Evolutionary conservation across 2,113 vertebrate species (phyloP).

Genomic region (Chlamydotis undulata): DNA sequence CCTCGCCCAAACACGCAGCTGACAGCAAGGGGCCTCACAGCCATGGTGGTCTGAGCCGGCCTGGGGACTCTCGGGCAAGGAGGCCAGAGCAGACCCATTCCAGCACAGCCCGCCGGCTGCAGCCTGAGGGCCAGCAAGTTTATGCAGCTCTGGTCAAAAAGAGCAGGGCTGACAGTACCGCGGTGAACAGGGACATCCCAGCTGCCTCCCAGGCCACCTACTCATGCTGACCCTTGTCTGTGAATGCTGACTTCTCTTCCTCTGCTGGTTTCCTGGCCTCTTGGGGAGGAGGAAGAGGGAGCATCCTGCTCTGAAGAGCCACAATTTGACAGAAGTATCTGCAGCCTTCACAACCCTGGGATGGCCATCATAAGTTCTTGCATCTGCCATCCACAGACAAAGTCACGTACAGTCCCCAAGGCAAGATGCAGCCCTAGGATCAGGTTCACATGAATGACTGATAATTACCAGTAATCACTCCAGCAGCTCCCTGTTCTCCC

Average conservation of each 20-base stretch:
- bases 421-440: background rate
- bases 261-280: background rate
- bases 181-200: background rate
- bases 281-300: background rate
- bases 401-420: background rate
- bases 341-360: background rate
- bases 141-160: background rate
- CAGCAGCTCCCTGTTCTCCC: background rate
- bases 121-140: background rate
- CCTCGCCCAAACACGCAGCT: background rate
- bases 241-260: background rate
- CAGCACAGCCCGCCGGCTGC: background rate
- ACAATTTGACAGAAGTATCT: background rate
- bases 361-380: rapidly evolving
- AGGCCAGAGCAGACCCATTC: background rate
- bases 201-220: background rate
- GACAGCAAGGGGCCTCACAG: background rate
- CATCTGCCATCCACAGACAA: background rate
- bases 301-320: background rate
- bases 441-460: background rate
- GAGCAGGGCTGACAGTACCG: background rate
- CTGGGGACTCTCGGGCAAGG: background rate
- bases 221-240: background rate
- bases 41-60: background rate
- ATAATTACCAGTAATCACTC: background rate